Percentiles rank a stretch among this genome's conserved stretches.
phyloP scores from a whole-genome alignment of 1,140 invertebrate species.

The Drosophila saltans region DNA sequence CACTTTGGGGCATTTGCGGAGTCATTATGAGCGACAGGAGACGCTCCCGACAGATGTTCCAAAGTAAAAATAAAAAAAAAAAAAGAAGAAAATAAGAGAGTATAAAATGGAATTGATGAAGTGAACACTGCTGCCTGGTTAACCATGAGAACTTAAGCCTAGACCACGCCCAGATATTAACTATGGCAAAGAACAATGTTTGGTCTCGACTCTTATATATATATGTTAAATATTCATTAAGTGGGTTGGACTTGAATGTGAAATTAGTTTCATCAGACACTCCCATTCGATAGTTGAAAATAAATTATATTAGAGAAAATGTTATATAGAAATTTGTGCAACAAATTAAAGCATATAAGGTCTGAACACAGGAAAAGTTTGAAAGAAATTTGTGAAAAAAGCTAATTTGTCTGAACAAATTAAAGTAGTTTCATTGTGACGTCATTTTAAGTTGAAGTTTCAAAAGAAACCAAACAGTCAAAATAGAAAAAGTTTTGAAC shows the following conservation, averaged over 20 bases:
- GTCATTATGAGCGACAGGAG: slow-evolving; percentile 37
- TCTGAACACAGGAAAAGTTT: neutral
- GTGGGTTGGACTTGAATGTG: neutral
- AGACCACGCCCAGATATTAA: slow-evolving; percentile 8
- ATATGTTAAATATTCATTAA: slow-evolving; percentile 12
- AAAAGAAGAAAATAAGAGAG: neutral
- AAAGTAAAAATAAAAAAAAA: slow-evolving; percentile 16
- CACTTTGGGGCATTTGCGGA: slow-evolving; percentile 26
- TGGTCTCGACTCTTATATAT: neutral
- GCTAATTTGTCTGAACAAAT: too few relatives aligned
- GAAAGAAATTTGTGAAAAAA: too few relatives aligned
- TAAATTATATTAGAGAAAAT: slow-evolving; percentile 2
- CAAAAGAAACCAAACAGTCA: too few relatives aligned
- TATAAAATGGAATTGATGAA: slow-evolving; percentile 32
- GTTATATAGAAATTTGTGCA: neutral
- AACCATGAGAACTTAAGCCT: slow-evolving; percentile 4
- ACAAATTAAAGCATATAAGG: neutral
- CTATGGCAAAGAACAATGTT: neutral
- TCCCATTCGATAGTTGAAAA: neutral
- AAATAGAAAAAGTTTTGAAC: too few relatives aligned
- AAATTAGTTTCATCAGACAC: neutral
- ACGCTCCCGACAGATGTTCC: slow-evolving; percentile 34
- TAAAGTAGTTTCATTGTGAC: too few relatives aligned
- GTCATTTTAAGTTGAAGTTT: too few relatives aligned
- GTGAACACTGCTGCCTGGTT: slow-evolving; percentile 21